These are phyloP conservation scores for Vimba vimba DNA, from an alignment of 2,113 vertebrate species.

Conservation along the genomic window DNA sequence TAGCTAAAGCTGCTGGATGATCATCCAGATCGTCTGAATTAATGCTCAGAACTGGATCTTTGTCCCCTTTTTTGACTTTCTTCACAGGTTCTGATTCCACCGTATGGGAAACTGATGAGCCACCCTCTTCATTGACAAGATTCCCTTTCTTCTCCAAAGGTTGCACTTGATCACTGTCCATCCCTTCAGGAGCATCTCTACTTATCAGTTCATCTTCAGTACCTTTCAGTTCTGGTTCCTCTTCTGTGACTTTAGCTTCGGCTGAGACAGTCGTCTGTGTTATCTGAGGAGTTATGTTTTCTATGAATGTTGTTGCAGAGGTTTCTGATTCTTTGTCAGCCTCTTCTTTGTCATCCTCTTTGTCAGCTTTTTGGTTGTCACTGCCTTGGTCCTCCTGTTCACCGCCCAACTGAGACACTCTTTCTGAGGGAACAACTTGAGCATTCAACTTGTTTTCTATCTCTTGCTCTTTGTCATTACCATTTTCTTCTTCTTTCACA, in stretches of 20 bases:
- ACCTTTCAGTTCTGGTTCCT: slow-evolving; percentile 51
- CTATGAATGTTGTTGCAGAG: slow-evolving; percentile 36
- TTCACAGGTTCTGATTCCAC: slow-evolving; percentile 29
- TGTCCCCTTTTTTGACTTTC: neutral
- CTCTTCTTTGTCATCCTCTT: slow-evolving; percentile 9
- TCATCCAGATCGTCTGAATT: slow-evolving; percentile 26
- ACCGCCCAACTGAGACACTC: neutral
- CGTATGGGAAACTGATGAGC: slow-evolving; percentile 63
- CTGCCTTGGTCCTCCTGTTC: neutral
- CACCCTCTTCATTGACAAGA: slow-evolving; percentile 56
- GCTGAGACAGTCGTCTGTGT: neutral
- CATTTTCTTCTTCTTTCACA: neutral
- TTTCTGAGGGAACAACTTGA: slow-evolving; percentile 3
- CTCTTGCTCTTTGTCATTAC: slow-evolving; percentile 1
- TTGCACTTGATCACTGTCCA: slow-evolving; percentile 62
- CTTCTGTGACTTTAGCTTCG: neutral
- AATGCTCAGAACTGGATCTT: slow-evolving; percentile 24
- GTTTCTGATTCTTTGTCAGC: slow-evolving; percentile 27
- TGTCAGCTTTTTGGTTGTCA: neutral
- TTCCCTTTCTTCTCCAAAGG: slow-evolving; percentile 45
- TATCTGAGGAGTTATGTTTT: slow-evolving; percentile 1
- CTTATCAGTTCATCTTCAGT: slow-evolving; percentile 10
- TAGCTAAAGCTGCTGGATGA: slow-evolving; percentile 45
- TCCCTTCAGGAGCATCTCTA: slow-evolving; percentile 32
- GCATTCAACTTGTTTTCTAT: neutral